phyloP scores from a whole-genome alignment of 2,113 vertebrate species.

The Calypte anna region DNA sequence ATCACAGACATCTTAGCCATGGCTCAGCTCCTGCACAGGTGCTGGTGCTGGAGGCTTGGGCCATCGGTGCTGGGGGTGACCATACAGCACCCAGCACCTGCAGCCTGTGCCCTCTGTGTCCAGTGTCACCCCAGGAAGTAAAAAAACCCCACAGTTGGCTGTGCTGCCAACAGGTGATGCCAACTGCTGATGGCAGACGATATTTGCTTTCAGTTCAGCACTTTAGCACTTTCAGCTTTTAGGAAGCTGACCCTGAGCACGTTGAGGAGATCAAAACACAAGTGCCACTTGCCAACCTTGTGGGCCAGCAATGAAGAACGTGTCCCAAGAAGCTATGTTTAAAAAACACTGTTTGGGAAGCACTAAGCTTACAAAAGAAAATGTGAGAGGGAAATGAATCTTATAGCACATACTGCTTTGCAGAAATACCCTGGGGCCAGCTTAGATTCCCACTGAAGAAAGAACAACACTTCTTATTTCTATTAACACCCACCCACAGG shows the following conservation, averaged over 20 bases:
- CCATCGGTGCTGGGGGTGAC: background rate
- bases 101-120: background rate
- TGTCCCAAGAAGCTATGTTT: background rate
- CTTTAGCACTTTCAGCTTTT: background rate
- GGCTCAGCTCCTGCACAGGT: fast-evolving
- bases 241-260: background rate
- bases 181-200: background rate
- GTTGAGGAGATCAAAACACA: background rate
- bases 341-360: background rate
- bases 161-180: background rate
- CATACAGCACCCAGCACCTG: background rate
- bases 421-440: background rate
- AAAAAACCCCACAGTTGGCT: background rate
- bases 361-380: background rate
- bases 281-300: fast-evolving
- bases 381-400: background rate
- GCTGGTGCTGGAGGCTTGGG: fast-evolving
- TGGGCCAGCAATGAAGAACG: background rate
- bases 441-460: background rate
- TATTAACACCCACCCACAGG: background rate
- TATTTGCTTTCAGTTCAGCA: background rate
- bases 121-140: background rate
- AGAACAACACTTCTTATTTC: background rate
- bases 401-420: background rate
- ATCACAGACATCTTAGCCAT: background rate